Evolutionary conservation across 2,113 vertebrate genomes (phyloP).

Genomic region (Sinocyclocheilus rhinocerous): DNA sequence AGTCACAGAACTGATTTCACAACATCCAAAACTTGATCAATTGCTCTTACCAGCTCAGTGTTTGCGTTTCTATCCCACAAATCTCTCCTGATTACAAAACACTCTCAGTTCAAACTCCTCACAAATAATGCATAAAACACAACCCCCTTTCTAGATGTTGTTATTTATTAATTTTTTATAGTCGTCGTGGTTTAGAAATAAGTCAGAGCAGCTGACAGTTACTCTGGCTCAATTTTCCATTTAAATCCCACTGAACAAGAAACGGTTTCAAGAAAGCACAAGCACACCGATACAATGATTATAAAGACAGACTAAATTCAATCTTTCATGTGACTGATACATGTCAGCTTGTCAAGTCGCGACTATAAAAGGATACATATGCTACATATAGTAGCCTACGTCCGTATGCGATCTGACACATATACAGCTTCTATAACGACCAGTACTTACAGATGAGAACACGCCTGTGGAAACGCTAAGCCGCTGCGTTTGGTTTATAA

Average conservation of each 20-base stretch:
- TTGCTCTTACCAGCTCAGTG: neutral
- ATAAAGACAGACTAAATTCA: neutral
- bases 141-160: conserved; percentile 41
- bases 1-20: conserved; percentile 17
- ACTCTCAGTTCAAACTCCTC: conserved; percentile 53
- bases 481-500: conserved; percentile 54
- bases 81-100: conserved; percentile 26
- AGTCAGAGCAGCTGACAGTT: neutral
- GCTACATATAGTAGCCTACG: conserved; percentile 9
- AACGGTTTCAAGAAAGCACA: neutral
- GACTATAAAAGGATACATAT: conserved; percentile 6
- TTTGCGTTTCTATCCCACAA: neutral
- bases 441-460: conserved; percentile 72
- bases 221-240: conserved; percentile 6
- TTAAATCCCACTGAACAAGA: neutral
- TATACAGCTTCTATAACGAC: conserved; percentile 37
- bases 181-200: conserved; percentile 30
- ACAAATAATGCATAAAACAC: conserved; percentile 67
- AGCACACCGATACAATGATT: neutral
- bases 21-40: conserved; percentile 47
- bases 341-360: neutral
- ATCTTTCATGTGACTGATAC: neutral
- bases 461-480: conserved; percentile 52
- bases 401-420: neutral
- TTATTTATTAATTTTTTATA: conserved; percentile 37